Percentiles rank a stretch among this genome's conserved stretches.
Evolutionary conservation across 2,797 vertebrate genomes (phyloP).

Genomic region (Lagorchestes hirsutus): DNA sequence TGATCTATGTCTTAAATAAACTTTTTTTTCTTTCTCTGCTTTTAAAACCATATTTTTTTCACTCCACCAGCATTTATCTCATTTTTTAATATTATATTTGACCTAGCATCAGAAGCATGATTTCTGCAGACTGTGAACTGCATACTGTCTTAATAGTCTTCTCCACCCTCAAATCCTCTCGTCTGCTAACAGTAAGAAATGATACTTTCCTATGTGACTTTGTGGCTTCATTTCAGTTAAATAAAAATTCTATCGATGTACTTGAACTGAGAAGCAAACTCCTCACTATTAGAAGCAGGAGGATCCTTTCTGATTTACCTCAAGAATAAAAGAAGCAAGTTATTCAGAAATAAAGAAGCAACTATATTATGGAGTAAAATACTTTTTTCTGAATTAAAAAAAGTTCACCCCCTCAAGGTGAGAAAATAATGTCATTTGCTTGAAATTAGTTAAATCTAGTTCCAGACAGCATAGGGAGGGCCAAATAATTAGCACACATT

Average conservation of each 20-base stretch:
- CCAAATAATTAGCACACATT: too few relatives aligned
- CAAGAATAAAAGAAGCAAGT: not conserved
- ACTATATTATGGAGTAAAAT: too few relatives aligned
- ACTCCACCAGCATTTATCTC: not conserved
- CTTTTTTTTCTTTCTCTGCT: constrained; percentile 11
- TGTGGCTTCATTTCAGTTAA: constrained; percentile 4
- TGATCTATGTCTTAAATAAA: not conserved
- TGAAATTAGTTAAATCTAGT: too few relatives aligned
- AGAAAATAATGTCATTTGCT: too few relatives aligned
- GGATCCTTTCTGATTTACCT: not conserved
- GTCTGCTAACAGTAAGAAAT: not conserved
- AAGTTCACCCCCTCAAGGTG: too few relatives aligned
- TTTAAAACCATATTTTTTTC: not conserved
- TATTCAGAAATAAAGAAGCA: not conserved
- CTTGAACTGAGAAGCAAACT: not conserved
- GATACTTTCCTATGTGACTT: not conserved
- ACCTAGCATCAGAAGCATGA: not conserved
- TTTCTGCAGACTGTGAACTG: not conserved
- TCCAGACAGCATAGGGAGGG: too few relatives aligned
- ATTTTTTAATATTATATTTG: constrained; percentile 18
- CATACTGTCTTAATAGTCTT: not conserved
- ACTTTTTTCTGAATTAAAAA: too few relatives aligned
- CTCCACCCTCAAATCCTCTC: not conserved
- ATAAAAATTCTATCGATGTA: constrained; percentile 31
- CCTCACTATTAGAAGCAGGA: not conserved